Conservation (phyloP, 2,797 vertebrate genomes). For the Hippoglossus hippoglossus region DNA sequence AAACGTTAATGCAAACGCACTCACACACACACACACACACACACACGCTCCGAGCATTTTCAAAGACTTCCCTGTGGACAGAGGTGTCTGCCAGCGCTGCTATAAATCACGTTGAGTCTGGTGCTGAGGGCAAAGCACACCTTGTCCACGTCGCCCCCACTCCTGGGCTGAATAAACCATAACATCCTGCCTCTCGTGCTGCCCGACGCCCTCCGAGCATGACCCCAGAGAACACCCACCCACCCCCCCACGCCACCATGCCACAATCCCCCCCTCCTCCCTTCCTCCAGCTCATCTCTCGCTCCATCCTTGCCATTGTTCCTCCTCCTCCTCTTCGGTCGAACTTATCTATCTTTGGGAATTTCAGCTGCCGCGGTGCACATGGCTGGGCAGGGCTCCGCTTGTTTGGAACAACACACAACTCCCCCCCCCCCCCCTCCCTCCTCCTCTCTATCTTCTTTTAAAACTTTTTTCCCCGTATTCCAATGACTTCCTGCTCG, state of each 20-base stretch:
- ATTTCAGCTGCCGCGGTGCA: constrained; percentile 28
- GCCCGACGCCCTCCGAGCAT: constrained; percentile 81
- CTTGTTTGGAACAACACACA: constrained; percentile 39
- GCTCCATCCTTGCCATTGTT: constrained; percentile 52
- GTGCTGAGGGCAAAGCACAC: constrained; percentile 88
- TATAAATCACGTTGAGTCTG: constrained; percentile 88
- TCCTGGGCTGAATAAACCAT: constrained; percentile 91
- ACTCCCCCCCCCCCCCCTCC: neutral
- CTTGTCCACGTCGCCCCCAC: constrained; percentile 88
- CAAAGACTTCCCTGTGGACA: constrained; percentile 89
- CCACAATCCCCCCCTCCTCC: constrained; percentile 11
- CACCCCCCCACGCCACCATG: constrained; percentile 17
- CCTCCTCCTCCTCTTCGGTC: constrained; percentile 40
- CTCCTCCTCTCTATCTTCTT: constrained; percentile 66
- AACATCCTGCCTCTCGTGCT: constrained; percentile 91
- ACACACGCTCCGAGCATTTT: constrained; percentile 64
- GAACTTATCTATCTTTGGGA: constrained; percentile 75
- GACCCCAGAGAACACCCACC: constrained; percentile 74
- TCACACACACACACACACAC: neutral
- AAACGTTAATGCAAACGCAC: neutral
- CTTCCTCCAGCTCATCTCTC: constrained; percentile 54
- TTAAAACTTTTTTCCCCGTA: constrained; percentile 70
- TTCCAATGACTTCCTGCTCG: constrained; percentile 92
- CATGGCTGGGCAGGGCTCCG: constrained; percentile 24
- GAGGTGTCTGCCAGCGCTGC: constrained; percentile 84